Evolutionary conservation across 2,888 invertebrate species (phyloP), one percentile per base, ranked within the genome.

Genomic region (Monoplex corrugatus): DNA sequence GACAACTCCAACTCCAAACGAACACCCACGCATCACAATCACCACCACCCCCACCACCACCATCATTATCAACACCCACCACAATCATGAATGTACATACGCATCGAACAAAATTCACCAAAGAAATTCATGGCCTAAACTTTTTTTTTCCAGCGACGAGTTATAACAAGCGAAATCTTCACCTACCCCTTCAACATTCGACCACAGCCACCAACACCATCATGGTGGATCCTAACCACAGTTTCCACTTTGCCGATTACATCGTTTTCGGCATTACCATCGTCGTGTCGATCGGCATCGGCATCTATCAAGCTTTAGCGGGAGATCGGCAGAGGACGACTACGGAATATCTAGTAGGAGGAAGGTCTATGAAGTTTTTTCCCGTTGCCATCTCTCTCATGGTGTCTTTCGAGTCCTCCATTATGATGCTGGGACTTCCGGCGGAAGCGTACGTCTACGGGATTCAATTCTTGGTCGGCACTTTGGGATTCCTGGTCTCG

Each of bases 341-440:
- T 6, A 45, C 90, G 8, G 91, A 93, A 63, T 94, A 92, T 45
- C 91, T 94, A 87, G 92, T 93, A 28, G 94, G 93, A 19, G 93
- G 92, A 35, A 90, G 93, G 19, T 88, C 91, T 32, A 92, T 94
- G 92, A 91, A 91, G 38, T 92, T 93, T 28, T 84, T 93, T 40
- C 93, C 94, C 10, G 92, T 93, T 75, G 93, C 93, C 44, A 90
- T 94, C 35, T 94, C 94, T 0, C 90, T 94, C 6, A 91, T 94
- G 90, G 94, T 93, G 35, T 93, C 93, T 10, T 94, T 94, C 88
- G 93, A 94, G 90, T 94, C 94, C 3, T 94, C 94, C 85, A 93
- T 94, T 32, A 93, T 94, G 93, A 92, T 94, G 92, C 89, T 94
- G 44, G 94, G 94, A 3, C 89, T 93, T 63, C 94, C 94, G 1